Base-by-base conservation (phyloP, 2,113 vertebrate species). In the Eleginops maclovinus region DNA sequence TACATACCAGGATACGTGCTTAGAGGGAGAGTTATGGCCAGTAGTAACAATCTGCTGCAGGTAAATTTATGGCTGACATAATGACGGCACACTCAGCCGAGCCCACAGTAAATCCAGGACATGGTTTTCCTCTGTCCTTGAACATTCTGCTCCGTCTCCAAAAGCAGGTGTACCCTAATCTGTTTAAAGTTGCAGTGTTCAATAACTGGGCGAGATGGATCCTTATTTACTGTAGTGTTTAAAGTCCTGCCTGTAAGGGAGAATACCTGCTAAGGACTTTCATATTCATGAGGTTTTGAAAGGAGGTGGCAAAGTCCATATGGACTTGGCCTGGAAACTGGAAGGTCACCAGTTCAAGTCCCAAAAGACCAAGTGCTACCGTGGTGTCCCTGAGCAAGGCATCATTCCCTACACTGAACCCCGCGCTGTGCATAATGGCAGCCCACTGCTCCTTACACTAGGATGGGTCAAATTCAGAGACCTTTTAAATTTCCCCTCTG, bases 21-120 rank as follows among this genome's bases (percentile, higher is more conserved):
- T 84, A 88, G 79, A 84, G 77, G 10, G 51, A 70, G 89, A 93
- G 77, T 89, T 86, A 92, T 84, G 81, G 79, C 50, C 81, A 41
- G 31, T 19, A 64, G 74, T 90, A 85, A 87, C 73, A 60, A 65
- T 77, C 82, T 66, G 17, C 61, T 58, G 36, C 77, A 75, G 77
- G 74, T 76, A 82, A 77, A 89, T 93, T 81, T 84, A 91, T 84
- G 66, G 70, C 75, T 44, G 81, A 82, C 65, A 75, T 81, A 80
- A 90, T 70, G 85, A 72, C 26, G 53, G 80, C 77, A 81, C 64
- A 75, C 72, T 72, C 43, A 43, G 79, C 54, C 73, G 84, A 78
- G 44, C 50, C 63, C 54, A 66, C 26, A 76, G 76, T 89, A 91
- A 91, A 91, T 91, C 84, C n/a, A 31, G n/a, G 15, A 40, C 59